phyloP scores from a whole-genome alignment of 2,797 vertebrate species.

The Microtus agrestis region DNA sequence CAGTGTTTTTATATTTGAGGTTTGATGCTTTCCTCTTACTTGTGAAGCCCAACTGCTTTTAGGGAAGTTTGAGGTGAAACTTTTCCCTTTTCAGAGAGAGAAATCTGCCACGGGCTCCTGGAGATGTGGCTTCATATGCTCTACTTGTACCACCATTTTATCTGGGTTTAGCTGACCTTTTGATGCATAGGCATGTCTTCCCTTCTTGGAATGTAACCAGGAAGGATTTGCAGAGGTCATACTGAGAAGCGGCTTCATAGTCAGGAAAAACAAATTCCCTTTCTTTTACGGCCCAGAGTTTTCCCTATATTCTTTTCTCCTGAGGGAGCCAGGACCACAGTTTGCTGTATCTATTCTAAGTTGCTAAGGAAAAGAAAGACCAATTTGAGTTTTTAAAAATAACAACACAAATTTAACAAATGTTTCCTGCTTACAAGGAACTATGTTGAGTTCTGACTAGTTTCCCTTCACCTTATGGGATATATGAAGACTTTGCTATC shows the following conservation, averaged over 20 bases:
- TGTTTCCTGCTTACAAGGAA: neutral
- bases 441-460: neutral
- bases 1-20: neutral
- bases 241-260: neutral
- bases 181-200: neutral
- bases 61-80: neutral
- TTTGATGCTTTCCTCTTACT: conserved; percentile 43
- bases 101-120: neutral
- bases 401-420: neutral
- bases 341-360: neutral
- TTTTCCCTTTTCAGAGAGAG: neutral
- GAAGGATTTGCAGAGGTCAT: conserved; percentile 59
- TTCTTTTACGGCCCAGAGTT: conserved; percentile 21
- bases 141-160: neutral
- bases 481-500: neutral
- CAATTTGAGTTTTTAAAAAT: neutral
- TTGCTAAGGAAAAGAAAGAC: neutral
- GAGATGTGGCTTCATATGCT: neutral
- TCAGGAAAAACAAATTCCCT: neutral
- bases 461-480: neutral
- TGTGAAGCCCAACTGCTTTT: neutral
- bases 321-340: neutral
- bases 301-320: neutral
- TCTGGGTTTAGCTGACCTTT: neutral
- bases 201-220: neutral